Evolutionary conservation across 2,797 vertebrate species (phyloP), one percentile per base, ranked within the genome.

Genomic region (Macrochelys suwanniensis): DNA sequence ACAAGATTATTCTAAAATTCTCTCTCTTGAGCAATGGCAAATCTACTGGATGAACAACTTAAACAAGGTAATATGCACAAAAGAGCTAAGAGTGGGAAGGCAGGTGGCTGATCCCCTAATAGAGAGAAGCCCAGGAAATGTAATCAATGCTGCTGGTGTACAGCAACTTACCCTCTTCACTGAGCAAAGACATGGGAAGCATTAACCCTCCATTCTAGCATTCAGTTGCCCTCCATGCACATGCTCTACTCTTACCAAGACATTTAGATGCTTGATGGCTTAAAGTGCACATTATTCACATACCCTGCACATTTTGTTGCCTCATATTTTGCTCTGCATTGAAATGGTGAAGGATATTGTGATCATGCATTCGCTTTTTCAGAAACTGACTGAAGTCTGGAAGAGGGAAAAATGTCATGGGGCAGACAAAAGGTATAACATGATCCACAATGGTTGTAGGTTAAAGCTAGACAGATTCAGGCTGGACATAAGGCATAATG

Each of bases 311-410:
- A 99, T 97, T 99, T 99, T 28, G 99, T 99, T 86, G 99, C 99
- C 90, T 98, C 99, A 99, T 99, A 97, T 99, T 99, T 88, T 99
- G 98, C 37, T 99, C 99, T 83, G 99, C 98, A 0, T 98, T 99
- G 98, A 99, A 99, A 45, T 99, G 98, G 96, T 99, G 99, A 96
- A 99, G 99, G 93, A 99, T 99, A 96, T 99, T 99, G 96, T 99
- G 99, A 93, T 99, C 99, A 93, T 99, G 99, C 99, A 99, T 99
- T 96, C 99, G 97, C 96, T 99, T 99, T 97, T 99, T 99, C 84
- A 99, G 98, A 71, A 99, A 99, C 53, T 99, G 98, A 47, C 98
- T 98, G 85, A 99, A 99, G 95, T 99, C 99, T 99, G 97, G 57
- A 97, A 93, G 97, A 68, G 95, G 80, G 88, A 33, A 68, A 90